Base-by-base conservation (phyloP, 2,113 vertebrate species). In the Gasterosteus nipponicus region DNA sequence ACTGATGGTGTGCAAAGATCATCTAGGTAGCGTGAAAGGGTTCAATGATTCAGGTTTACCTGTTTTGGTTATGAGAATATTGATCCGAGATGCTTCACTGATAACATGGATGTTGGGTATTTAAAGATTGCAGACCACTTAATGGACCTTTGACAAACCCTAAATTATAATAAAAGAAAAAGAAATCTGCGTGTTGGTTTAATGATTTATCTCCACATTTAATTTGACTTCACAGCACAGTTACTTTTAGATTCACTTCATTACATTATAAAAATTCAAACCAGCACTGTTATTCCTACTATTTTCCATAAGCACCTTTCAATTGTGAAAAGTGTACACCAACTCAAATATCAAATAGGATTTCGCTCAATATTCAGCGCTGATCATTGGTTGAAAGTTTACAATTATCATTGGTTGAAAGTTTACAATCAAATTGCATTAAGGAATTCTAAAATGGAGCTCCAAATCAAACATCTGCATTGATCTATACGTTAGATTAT, bases 1-100 rank as follows among this genome's bases (percentile, higher is more conserved):
- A 6, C 16, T 58, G 58, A 84, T 73, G 58, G 53, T 58, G 38
- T 18, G n/a, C 31, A 69, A 69, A 82, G 49, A 69, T 65, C 65
- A 66, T 49, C 47, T 56, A 38, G 61, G 49, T 39, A 16, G 19
- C n/a, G 14, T 66, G 16, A 75, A 35, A 18, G 11, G 19, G 29
- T 79, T 75, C 71, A 47, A 49, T 26, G 67, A 56, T 80, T 81
- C 53, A 49, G 69, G 70, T 63, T 46, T 22, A 54, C 2, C 11
- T 22, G 33, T 5, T 26, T 71, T 19, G 38, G 44, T 35, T 78
- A 29, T n/a, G 46, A 62, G 66, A 26, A 56, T 56, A 81, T 58
- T 62, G 59, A 75, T 81, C 60, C 26, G 19, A 76, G 47, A 14
- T 9, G n/a, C 49, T 62, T 84, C 47, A 60, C 22, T 59, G 41